A percentile compares a stretch with the other conserved stretches of the same genome.
phyloP scores from a whole-genome alignment of 2,888 invertebrate genomes.

The Marasmarcha lunaedactyla region DNA sequence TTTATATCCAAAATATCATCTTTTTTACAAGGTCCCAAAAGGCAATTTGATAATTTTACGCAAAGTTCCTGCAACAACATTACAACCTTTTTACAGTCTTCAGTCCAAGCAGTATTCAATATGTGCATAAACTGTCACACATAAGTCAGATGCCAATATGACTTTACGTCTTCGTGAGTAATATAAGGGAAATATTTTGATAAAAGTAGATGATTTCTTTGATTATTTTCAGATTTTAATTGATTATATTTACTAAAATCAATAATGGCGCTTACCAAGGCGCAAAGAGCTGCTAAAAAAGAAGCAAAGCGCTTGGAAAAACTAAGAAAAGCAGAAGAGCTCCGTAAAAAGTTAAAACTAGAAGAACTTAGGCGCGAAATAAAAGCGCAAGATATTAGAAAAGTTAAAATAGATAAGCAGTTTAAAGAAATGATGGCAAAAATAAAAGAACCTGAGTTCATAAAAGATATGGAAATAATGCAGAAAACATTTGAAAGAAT shows the following conservation, averaged over 20 bases:
- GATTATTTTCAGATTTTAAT: no score
- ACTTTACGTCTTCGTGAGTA: no score
- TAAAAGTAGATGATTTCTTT: no score
- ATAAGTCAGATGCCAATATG: no score
- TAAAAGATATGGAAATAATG: background rate
- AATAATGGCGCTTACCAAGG: background rate
- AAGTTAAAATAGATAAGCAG: background rate
- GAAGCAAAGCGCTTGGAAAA: background rate
- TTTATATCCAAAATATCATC: no score
- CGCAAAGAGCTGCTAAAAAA: background rate
- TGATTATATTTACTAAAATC: background rate
- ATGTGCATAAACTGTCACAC: no score
- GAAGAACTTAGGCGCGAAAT: background rate
- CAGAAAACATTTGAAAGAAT: background rate
- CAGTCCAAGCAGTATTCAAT: no score
- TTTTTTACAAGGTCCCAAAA: no score
- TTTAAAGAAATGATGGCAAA: background rate
- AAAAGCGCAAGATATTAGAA: background rate
- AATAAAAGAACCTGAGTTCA: constrained; percentile 4
- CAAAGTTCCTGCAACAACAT: no score
- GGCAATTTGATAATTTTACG: no score
- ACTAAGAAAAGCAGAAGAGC: background rate
- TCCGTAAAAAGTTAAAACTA: background rate
- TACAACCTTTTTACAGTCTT: no score
- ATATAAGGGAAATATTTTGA: no score